phyloP scores from a whole-genome alignment of 2,797 vertebrate species.

The Malacoraja senta region DNA sequence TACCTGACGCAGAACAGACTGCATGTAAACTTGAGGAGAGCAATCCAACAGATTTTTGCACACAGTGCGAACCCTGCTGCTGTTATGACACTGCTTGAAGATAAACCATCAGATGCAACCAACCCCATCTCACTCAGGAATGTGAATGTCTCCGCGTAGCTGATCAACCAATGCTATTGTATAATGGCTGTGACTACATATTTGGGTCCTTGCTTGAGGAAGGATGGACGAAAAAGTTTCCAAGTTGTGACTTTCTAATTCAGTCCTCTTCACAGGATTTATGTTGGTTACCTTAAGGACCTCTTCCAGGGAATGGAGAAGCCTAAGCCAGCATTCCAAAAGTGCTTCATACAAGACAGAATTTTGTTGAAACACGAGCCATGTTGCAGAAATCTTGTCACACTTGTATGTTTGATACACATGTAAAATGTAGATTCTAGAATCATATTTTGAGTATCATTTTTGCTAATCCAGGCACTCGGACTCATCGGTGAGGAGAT shows the following conservation, averaged over 20 bases:
- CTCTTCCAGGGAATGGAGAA: neutral
- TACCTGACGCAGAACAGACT: constrained; percentile 84
- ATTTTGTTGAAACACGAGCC: neutral
- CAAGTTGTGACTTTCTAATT: constrained; percentile 18
- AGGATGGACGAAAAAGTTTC: neutral
- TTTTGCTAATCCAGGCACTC: neutral
- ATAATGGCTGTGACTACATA: neutral
- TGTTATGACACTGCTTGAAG: constrained; percentile 54
- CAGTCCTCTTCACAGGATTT: neutral
- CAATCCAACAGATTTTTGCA: constrained; percentile 85
- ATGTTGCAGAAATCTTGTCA: constrained; percentile 14
- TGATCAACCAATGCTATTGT: neutral
- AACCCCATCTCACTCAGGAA: constrained; percentile 74
- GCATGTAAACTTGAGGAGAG: constrained; percentile 83
- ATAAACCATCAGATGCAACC: constrained; percentile 58
- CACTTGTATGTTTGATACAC: constrained; percentile 17
- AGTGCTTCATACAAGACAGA: neutral
- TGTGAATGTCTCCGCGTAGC: constrained; percentile 81
- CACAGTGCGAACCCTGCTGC: constrained; percentile 61
- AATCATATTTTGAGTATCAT: constrained; percentile 2
- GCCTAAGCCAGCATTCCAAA: constrained; percentile 31
- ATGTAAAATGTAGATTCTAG: neutral
- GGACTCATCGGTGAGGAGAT: neutral
- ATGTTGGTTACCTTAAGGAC: constrained; percentile 9
- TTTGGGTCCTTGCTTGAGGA: neutral